Evolutionary conservation across 2,113 vertebrate species (phyloP), one percentile per base, ranked within the genome.

Genomic region (Trogon surrucura): DNA sequence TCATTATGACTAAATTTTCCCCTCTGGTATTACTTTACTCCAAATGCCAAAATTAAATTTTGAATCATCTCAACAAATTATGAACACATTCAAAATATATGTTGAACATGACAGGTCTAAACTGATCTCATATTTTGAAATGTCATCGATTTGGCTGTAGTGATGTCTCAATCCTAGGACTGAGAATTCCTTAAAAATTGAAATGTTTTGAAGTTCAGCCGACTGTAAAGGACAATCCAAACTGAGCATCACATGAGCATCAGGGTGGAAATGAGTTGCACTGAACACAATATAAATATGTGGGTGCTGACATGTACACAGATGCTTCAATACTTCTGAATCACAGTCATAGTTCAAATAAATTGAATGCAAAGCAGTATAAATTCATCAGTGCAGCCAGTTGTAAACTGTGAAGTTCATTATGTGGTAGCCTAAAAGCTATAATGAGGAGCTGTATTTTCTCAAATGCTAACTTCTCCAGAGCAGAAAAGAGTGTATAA

Each of bases 401-500:
- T 48, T 80, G 22, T 57, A 88, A 91, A 85, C 62, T 64, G 17
- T 74, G 41, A 91, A 79, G 47, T 89, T 92, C n/a, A 41, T 60
- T 81, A 54, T 64, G 61, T 58, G 70, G 38, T 50, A 95, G 44
- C 13, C 86, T 93, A 11, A 60, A 95, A 85, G 17, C 32, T 67
- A 23, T 87, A 93, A 95, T 23, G 27, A 89, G 50, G 70, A 86
- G 44, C 1, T 78, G 50, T 64, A 38, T 91, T 95, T 96, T 85
- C 54, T 91, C 60, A 85, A 80, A 95, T 70, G 53, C 4, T 93
- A 65, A 91, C 48, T 70, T 79, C 48, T 73, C 60, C 41, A 85
- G 61, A 93, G 29, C 26, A 83, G 61, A 96, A 87, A 26, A 89
- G 45, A 72, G 19, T 75, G 32, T 29, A 48, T 70, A 88, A 94